These are phyloP conservation scores for Endotricha flammealis DNA, from an alignment of 2,888 invertebrate genomes.

Conservation along the genomic window DNA sequence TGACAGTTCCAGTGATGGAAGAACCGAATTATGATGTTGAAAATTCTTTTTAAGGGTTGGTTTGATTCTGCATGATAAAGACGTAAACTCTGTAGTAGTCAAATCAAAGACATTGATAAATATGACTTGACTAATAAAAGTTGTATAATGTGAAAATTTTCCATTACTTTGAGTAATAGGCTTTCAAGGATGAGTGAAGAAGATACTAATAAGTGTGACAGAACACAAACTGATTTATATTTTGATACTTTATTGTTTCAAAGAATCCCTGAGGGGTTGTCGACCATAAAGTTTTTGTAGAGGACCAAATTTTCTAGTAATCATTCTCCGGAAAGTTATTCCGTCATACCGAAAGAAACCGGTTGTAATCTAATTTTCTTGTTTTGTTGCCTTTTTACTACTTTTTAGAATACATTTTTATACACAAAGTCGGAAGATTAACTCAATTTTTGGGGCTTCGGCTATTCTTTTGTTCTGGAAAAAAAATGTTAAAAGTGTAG, in stretches of 20 bases:
- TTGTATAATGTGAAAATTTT: no score
- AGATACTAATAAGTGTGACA: no score
- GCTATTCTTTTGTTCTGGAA: constrained; percentile 14
- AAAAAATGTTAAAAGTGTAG: constrained; percentile 17
- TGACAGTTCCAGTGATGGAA: no score
- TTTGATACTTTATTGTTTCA: background rate
- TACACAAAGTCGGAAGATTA: constrained; percentile 17
- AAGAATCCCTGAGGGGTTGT: background rate
- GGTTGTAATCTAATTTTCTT: constrained; percentile 9
- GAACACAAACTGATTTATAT: background rate
- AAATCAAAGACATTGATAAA: no score
- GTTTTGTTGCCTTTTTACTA: constrained; percentile 10
- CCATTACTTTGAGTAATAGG: no score
- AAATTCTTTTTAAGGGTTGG: no score
- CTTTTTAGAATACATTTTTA: constrained; percentile 13
- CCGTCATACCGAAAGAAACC: constrained; percentile 1
- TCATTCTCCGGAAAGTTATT: constrained; percentile 6
- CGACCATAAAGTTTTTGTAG: constrained; percentile 1
- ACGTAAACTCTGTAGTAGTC: no score
- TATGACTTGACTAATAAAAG: no score
- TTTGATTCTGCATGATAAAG: no score
- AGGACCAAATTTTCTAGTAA: constrained; percentile 7
- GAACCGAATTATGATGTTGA: no score
- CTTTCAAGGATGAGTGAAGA: no score
- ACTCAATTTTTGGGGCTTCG: constrained; percentile 18